Conservation (phyloP, 1,140 invertebrate species). For the Hylyphantes graminicola region DNA sequence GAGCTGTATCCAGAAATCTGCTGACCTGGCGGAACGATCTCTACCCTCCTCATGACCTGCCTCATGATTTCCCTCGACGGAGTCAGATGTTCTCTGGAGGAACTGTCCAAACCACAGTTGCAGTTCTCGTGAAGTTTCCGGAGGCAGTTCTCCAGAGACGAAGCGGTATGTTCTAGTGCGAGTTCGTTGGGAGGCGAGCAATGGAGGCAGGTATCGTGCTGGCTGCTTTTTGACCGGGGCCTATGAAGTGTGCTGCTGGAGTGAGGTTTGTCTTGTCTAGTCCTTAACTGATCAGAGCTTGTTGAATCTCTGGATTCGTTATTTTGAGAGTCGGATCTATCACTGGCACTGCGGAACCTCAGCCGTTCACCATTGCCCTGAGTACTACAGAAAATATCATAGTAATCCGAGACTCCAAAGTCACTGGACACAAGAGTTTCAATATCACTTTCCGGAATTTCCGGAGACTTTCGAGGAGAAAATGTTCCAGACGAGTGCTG, state of each 20-base stretch:
- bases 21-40: constrained; percentile 58
- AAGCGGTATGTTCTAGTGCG: constrained; percentile 15
- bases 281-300: constrained; percentile 14
- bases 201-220: constrained; percentile 12
- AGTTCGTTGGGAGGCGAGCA: not conserved
- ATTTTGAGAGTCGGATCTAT: not conserved
- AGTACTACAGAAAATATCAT: constrained; percentile 35
- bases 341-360: not conserved
- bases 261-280: not conserved
- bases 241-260: not conserved
- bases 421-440: constrained; percentile 41
- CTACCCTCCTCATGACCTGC: constrained; percentile 54
- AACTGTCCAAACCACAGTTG: constrained; percentile 23
- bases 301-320: constrained; percentile 9
- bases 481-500: constrained; percentile 17
- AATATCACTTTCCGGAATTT: constrained; percentile 38
- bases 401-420: constrained; percentile 38
- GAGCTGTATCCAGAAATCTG: constrained; percentile 29
- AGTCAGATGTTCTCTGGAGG: constrained; percentile 44
- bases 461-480: constrained; percentile 16
- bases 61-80: constrained; percentile 54
- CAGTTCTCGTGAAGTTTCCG: constrained; percentile 38
- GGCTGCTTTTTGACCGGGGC: not conserved
- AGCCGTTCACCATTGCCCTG: not conserved
- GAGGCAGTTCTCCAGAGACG: constrained; percentile 39